phyloP scores from a whole-genome alignment of 2,888 invertebrate species.

The Saturnia pavonia region DNA sequence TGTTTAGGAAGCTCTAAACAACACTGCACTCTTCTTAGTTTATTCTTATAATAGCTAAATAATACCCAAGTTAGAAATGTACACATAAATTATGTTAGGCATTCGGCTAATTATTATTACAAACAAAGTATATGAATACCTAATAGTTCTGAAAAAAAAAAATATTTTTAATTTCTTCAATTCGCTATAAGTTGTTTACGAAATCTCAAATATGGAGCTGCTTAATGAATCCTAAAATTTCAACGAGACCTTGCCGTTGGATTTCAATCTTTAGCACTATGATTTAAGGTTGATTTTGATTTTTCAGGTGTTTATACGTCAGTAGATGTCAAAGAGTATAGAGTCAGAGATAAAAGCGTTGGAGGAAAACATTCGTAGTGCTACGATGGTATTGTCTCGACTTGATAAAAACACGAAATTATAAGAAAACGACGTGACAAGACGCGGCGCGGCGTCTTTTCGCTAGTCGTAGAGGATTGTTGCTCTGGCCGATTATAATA shows the following conservation, averaged over 20 bases:
- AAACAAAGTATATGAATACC: neutral
- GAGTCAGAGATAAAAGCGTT: conserved; percentile 68
- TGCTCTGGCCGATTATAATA: conserved; percentile 7
- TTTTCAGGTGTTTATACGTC: conserved; percentile 55
- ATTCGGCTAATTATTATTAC: neutral
- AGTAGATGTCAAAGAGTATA: conserved; percentile 77
- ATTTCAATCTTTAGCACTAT: conserved; percentile 45
- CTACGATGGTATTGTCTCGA: conserved; percentile 37
- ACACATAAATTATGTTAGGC: neutral
- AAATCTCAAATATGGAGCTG: conserved; percentile 71
- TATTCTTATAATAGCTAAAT: neutral
- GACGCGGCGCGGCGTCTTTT: conserved; percentile 33
- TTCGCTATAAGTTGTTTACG: conserved; percentile 63
- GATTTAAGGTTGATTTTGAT: conserved; percentile 55
- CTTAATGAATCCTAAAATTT: conserved; percentile 74
- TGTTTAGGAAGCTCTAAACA: neutral
- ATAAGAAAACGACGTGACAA: conserved; percentile 34
- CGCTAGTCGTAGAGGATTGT: conserved; percentile 43
- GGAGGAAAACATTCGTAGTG: conserved; percentile 68
- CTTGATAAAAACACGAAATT: conserved; percentile 51
- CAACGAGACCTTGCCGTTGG: conserved; percentile 36
- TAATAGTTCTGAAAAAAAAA: conserved; percentile 18
- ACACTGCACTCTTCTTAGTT: neutral
- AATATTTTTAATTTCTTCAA: conserved; percentile 50
- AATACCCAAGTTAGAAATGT: neutral